Evolutionary conservation across 2,888 invertebrate genomes (phyloP).

Genomic region (Yponomeuta cagnagella): DNA sequence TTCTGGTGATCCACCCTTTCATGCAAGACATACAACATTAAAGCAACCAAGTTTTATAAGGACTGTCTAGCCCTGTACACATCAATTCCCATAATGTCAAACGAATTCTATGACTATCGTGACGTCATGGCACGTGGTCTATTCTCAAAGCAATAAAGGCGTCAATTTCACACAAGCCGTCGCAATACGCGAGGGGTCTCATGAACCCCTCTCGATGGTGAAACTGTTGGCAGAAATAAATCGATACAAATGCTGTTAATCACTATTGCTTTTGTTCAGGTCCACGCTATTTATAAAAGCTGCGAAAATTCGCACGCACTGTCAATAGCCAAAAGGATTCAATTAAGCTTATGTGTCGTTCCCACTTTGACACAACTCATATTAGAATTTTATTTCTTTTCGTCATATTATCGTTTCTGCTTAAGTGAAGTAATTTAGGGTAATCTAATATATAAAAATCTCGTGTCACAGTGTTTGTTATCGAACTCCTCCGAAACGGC

Average conservation of each 20-base stretch:
- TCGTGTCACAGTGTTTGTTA: no score
- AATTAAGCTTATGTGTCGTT: no score
- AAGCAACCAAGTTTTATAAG: background rate
- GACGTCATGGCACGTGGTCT: conserved; percentile 24
- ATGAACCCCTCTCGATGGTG: background rate
- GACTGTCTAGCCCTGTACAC: background rate
- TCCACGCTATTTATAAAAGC: background rate
- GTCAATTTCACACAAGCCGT: conserved; percentile 52
- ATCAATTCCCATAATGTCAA: conserved; percentile 11
- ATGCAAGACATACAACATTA: background rate
- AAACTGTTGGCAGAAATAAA: background rate
- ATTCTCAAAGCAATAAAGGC: conserved; percentile 40
- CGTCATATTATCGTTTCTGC: no score
- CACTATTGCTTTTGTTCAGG: background rate
- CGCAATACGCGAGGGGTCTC: conserved; percentile 24
- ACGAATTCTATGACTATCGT: conserved; percentile 2
- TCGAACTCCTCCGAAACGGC: no score
- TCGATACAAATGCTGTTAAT: background rate
- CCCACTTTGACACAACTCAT: no score
- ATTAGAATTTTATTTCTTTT: no score
- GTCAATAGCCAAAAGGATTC: background rate
- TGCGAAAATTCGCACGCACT: conserved; percentile 3
- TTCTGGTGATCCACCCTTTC: background rate
- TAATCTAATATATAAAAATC: no score
- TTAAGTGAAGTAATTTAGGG: no score